Percentiles rank a stretch among this genome's conserved stretches.
These are phyloP conservation scores for Pissodes strobi DNA, from an alignment of 1,140 invertebrate genomes.

Conservation along the genomic window DNA sequence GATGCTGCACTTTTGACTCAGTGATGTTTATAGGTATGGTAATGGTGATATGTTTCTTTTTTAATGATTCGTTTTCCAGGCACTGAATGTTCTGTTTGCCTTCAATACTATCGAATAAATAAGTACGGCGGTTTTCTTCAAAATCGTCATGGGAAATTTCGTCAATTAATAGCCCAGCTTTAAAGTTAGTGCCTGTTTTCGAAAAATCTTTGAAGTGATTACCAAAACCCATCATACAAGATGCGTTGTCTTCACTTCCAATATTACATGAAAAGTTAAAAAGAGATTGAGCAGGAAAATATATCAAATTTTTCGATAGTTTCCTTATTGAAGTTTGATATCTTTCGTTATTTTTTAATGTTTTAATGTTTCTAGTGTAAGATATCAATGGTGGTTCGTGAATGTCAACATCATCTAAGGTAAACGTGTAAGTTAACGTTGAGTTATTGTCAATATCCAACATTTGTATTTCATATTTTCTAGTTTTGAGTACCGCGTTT, in stretches of 20 bases:
- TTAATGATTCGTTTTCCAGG: slow-evolving; percentile 18
- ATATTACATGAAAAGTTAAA: slow-evolving; percentile 49
- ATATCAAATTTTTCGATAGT: slow-evolving; percentile 61
- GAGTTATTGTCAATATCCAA: slow-evolving; percentile 55
- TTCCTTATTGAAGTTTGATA: slow-evolving; percentile 63
- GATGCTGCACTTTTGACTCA: slow-evolving; percentile 33
- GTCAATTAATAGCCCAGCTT: slow-evolving; percentile 19
- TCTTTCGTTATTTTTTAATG: slow-evolving; percentile 62
- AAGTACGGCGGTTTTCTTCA: slow-evolving; percentile 41
- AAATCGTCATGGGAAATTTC: slow-evolving; percentile 41
- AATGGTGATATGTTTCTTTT: slow-evolving; percentile 45
- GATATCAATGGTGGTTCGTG: slow-evolving; percentile 50
- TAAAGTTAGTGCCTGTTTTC: slow-evolving; percentile 19
- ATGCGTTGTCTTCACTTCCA: slow-evolving; percentile 12
- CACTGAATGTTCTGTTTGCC: slow-evolving; percentile 29
- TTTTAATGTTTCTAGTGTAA: slow-evolving; percentile 61
- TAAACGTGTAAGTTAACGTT: slow-evolving; percentile 56
- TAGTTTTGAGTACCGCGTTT: slow-evolving; percentile 58
- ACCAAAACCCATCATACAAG: slow-evolving; percentile 39
- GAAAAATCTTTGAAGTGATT: slow-evolving; percentile 29
- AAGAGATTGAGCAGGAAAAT: slow-evolving; percentile 62
- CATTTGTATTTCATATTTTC: slow-evolving; percentile 62
- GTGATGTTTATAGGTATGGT: slow-evolving; percentile 50
- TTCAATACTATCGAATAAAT: slow-evolving; percentile 31
- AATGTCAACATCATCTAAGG: slow-evolving; percentile 49